Conservation (phyloP, 2,797 vertebrate species). For the Heliangelus exortis region DNA sequence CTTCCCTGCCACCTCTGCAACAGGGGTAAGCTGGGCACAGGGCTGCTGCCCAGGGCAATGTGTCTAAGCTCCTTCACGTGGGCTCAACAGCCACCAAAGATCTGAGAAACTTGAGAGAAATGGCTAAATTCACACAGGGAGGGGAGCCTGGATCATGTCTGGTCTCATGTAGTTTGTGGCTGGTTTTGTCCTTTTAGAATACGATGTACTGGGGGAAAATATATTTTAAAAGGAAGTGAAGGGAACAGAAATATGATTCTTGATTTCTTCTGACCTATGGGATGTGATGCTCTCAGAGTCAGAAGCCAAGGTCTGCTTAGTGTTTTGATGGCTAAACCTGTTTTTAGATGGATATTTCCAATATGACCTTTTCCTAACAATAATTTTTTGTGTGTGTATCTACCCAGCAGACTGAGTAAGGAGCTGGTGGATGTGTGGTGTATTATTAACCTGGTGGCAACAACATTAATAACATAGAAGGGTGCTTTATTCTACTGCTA, state of each 20-base stretch:
- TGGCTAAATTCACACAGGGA: not conserved
- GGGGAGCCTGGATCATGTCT: not conserved
- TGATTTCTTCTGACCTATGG: not conserved
- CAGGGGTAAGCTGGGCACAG: no score
- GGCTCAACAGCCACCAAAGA: not conserved
- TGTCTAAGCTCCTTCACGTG: not conserved
- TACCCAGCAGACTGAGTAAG: not conserved
- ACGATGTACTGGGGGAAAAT: not conserved
- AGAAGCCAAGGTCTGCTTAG: not conserved
- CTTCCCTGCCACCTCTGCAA: not conserved
- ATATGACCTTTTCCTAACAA: not conserved
- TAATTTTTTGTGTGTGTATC: not conserved
- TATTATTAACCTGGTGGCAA: slow-evolving; percentile 58
- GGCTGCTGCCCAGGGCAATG: fast-evolving
- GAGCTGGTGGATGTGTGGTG: not conserved
- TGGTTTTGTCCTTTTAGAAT: not conserved
- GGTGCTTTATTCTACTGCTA: slow-evolving; percentile 49
- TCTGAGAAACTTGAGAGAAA: not conserved
- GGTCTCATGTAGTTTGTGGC: not conserved
- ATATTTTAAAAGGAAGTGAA: not conserved
- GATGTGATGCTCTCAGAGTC: not conserved
- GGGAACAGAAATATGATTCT: not conserved
- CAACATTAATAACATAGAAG: slow-evolving; percentile 44
- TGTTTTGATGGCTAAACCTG: not conserved
- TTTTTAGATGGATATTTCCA: slow-evolving; percentile 21